Conservation (phyloP, 2,113 vertebrate genomes). For the Halichoeres trimaculatus region DNA sequence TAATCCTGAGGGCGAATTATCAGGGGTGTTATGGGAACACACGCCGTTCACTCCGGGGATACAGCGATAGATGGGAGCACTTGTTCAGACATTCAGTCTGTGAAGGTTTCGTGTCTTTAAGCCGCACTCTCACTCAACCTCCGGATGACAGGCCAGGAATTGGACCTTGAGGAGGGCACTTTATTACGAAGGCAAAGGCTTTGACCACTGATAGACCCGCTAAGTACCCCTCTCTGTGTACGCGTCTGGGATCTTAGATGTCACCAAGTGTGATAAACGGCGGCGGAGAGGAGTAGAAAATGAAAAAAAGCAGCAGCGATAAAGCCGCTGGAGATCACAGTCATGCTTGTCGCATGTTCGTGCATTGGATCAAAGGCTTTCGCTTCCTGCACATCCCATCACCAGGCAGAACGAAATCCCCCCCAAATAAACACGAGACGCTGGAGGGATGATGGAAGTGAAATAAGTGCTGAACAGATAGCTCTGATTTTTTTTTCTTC, state of each 20-base stretch:
- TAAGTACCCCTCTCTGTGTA: constrained; percentile 37
- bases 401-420: constrained; percentile 26
- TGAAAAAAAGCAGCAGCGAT: constrained; percentile 15
- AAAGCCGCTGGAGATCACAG: constrained; percentile 35
- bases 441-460: constrained; percentile 34
- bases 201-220: constrained; percentile 33
- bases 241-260: constrained; percentile 58
- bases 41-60: constrained; percentile 29
- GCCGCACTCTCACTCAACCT: constrained; percentile 48
- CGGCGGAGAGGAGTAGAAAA: constrained; percentile 1
- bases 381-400: constrained; percentile 10
- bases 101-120: constrained; percentile 40
- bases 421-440: constrained; percentile 41
- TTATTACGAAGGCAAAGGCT: constrained; percentile 21
- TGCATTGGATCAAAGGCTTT: constrained; percentile 52
- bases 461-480: constrained; percentile 24
- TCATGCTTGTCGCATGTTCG: constrained; percentile 42
- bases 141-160: constrained; percentile 57
- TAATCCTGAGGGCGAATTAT: constrained; percentile 32
- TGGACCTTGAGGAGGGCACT: constrained; percentile 54
- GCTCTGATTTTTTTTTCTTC: constrained; percentile 33
- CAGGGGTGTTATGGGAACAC: constrained; percentile 36
- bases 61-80: constrained; percentile 53
- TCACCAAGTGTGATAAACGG: constrained; percentile 50
- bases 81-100: constrained; percentile 37